Base-by-base conservation (phyloP, 37 sponge, comb jelly and placozoan genomes). In the Halisarca cf. caerulea region DNA sequence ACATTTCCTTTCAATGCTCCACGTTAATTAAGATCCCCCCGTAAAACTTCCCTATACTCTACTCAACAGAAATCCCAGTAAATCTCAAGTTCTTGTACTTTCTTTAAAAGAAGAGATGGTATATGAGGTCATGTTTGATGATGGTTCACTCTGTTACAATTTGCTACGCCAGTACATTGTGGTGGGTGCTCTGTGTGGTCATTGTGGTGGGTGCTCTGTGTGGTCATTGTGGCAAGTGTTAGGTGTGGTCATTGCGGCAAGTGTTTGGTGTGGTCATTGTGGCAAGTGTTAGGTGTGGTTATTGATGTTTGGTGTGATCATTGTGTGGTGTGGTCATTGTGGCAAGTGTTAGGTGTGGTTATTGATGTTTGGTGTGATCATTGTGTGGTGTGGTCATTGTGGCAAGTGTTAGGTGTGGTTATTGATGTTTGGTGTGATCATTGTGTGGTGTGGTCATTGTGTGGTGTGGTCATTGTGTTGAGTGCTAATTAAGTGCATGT, bases 81-180 rank as follows among this genome's bases (percentile, higher is more conserved):
- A 59, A 14, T 33, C 38, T 39, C 78, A 36, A 11, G 82, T 58
- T 15, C 40, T 47, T 3, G 82, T 87, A 24, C 23, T 24, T 4
- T 41, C 57, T 28, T 15, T 53, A 0, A 68, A 82, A n/a, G 53
- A 80, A 17, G 71, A 87, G 59, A 28, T 57, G 5, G 60, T 66
- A 24, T 92, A 87, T 47, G 94, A 91, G 75, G 94, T 97, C 7
- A 43, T 59, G 61, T 97, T 97, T 88, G 95, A 94, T 1, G 97
- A 97, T 69, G 93, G 93, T 34, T 88, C 93, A 0, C 59, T 92
- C n/a, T 93, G 97, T 55, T 55, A 36, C 38, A 86, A 94, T 74
- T 66, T 97, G 7, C 79, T 79, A 21, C 73, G 64, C 0, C 35
- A 38, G 18, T 93, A 97, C 60, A 85, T 97, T 28, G 33, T 89